Evolutionary conservation across 2,797 vertebrate species (phyloP).

Genomic region (Sphenopsis melanotis): DNA sequence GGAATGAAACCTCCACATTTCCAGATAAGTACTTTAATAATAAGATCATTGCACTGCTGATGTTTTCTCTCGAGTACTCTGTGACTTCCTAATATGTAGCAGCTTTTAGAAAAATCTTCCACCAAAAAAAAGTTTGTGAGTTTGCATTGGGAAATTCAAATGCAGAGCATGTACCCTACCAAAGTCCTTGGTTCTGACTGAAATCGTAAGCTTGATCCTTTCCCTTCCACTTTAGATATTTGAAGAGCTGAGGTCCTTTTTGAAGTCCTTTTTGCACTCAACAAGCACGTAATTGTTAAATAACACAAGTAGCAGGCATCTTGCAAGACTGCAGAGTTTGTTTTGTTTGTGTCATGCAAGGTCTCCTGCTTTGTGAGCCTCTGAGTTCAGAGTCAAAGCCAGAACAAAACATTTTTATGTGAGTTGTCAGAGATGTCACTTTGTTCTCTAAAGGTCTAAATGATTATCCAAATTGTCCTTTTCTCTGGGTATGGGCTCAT

Average conservation of each 20-base stretch:
- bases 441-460: neutral
- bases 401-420: neutral
- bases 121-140: neutral
- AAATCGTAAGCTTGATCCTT: neutral
- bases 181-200: neutral
- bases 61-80: neutral
- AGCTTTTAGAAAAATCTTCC: neutral
- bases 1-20: neutral
- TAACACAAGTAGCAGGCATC: neutral
- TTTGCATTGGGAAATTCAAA: neutral
- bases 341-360: neutral
- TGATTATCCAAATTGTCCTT: neutral
- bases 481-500: neutral
- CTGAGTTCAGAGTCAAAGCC: neutral
- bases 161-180: neutral
- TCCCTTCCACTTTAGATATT: neutral
- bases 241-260: neutral
- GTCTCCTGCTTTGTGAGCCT: neutral
- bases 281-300: neutral
- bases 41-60: neutral
- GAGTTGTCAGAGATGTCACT: neutral
- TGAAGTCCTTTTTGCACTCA: neutral
- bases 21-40: neutral
- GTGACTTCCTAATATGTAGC: neutral
- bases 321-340: neutral